Conservation (phyloP, 2,888 invertebrate species). For the Spilarctia lutea region DNA sequence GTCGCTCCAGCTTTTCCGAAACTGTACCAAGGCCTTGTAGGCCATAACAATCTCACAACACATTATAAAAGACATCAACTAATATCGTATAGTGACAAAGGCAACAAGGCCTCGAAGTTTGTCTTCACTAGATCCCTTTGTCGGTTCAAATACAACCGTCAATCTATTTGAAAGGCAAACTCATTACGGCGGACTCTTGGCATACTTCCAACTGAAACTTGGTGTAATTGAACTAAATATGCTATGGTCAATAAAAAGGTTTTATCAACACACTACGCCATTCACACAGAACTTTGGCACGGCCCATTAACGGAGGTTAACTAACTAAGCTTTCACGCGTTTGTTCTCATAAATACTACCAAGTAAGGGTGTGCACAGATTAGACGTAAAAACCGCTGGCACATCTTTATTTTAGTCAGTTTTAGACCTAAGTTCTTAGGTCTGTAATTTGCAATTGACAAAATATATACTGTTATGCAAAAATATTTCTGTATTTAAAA, state of each 20-base stretch:
- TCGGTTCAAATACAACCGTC: not conserved
- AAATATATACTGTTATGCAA: too few relatives aligned
- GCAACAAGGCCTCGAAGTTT: not conserved
- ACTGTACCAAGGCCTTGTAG: too few relatives aligned
- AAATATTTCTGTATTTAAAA: too few relatives aligned
- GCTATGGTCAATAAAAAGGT: constrained; percentile 22
- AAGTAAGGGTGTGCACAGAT: not conserved
- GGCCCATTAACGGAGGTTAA: constrained; percentile 15
- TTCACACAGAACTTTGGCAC: constrained; percentile 20
- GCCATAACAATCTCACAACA: not conserved
- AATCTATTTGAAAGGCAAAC: constrained; percentile 2
- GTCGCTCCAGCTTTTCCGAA: not conserved
- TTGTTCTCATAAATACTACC: constrained; percentile 14
- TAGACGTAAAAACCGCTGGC: not conserved
- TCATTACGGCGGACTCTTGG: constrained; percentile 13
- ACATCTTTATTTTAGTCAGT: not conserved
- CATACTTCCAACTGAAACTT: constrained; percentile 9
- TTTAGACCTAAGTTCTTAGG: not conserved
- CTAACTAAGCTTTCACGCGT: constrained; percentile 23
- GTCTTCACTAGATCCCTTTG: not conserved
- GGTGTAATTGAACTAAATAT: constrained; percentile 24
- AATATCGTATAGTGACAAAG: not conserved
- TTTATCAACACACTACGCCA: constrained; percentile 13
- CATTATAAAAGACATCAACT: not conserved
- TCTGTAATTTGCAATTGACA: too few relatives aligned